Evolutionary conservation across 2,888 invertebrate species (phyloP), one percentile per base, ranked within the genome.

Genomic region (Lagria hirta): DNA sequence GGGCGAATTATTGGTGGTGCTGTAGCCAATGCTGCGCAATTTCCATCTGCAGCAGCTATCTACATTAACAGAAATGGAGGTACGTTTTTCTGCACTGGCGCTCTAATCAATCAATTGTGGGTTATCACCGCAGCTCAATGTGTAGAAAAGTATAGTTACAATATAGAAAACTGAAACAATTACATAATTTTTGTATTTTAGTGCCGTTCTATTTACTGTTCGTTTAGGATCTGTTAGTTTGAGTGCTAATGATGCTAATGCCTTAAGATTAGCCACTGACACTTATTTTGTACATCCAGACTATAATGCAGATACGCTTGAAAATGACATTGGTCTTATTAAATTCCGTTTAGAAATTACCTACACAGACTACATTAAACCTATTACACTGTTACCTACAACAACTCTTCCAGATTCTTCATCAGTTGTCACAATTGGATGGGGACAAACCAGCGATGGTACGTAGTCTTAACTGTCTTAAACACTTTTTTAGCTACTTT

Each of bases 121-220:
- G 54, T 61, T 2, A 37, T 60, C 2, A 57, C 60, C 4, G 60
- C 61, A 22, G 61, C 51, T n/a, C 60, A 60, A 32, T 61, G 61
- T 36, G 49, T 49, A 12, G 40, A 11, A 8, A 11, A 17, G 35
- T 35, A n/a, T n/a, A 34, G 15, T 13, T 24, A 12, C 13, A 5
- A 29, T 14, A 5, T 3, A 2, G n/a, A 12, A 29, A 13, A 14
- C 15, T 14, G 5, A 4, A 13, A n/a, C 15, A 10, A 4, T 11
- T 28, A 4, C 2, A 30, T 2, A 30, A 7, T 14, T 18, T 16
- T 4, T 17, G 8, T 7, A 10, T 24, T 24, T 36, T 12, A 36
- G 36, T 36, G 26, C 5, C 11, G n/a, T 24, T 3, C 27, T 36
- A 4, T 16, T 8, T 5, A 23, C 24, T 7, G 6, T 40, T 40